Base-by-base conservation (phyloP, 92 coral and sea anemone genomes). In the Porites rus region DNA sequence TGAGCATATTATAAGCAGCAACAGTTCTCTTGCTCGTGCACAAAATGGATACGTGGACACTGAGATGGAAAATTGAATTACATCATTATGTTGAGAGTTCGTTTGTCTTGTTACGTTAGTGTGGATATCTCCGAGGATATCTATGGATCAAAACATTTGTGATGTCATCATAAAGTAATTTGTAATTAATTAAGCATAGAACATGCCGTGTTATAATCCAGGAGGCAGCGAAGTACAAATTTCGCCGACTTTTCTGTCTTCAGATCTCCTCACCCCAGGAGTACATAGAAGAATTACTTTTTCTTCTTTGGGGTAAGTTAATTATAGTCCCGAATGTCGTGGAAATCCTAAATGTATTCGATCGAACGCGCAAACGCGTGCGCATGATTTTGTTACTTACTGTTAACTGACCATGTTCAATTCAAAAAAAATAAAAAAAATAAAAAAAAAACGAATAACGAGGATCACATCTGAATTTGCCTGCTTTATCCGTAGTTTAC, bases 181-280 rank as follows among this genome's bases (percentile, higher is more conserved):
- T 46, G 5, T 52, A 54, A 17, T 31, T 59, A 13, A 9, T 8
- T 66, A 21, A n/a, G 10, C 28, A 70, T 6, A 81, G 21, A 70
- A 31, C 52, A 83, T 83, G 87, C 80, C 19, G 63, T 73, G 80
- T 51, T 50, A 60, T 21, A 51, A 74, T 83, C 50, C 72, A 72
- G 72, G 65, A 50, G 63, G 31, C 51, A 64, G 80, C 53, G 83
- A 65, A 25, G 72, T 84, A 19, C 80, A 84, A 31, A 78, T 78
- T 12, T 89, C 89, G 46, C 92, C 92, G 1, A 84, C 78, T 1
- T 79, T 89, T 63, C 70, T 89, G 21, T 84, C 89, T 17, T 75
- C 85, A 28, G 89, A 89, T 84, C 85, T 89, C 10, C 58, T 84
- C 17, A 65, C 83, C 56, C 85, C 92, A 18, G 88, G 76, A 25